phyloP scores from a whole-genome alignment of 2,113 vertebrate species.

The Neopipo cinnamomea region DNA sequence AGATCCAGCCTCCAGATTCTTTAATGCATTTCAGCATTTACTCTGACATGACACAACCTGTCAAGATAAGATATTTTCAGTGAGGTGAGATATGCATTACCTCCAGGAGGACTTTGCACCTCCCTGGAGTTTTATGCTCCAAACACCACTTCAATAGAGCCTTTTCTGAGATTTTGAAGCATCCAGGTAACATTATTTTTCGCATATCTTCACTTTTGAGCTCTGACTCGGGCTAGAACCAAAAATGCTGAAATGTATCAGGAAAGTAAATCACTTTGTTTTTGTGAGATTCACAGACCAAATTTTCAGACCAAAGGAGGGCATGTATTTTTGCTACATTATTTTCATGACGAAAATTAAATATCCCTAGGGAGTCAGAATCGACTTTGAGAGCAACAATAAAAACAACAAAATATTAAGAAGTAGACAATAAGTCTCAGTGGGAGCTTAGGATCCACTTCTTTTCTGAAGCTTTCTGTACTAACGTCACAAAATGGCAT shows the following conservation, averaged over 20 bases:
- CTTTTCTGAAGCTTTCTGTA: background rate
- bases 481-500: background rate
- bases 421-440: background rate
- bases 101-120: constrained; percentile 9
- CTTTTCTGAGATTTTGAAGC: constrained; percentile 1
- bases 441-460: background rate
- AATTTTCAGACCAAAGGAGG: background rate
- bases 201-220: background rate
- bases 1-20: background rate
- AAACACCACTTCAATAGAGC: background rate
- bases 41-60: constrained; percentile 29
- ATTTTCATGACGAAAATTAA: background rate
- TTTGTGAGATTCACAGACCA: background rate
- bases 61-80: constrained; percentile 8
- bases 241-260: background rate
- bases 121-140: background rate
- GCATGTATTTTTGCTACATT: background rate
- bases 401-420: background rate
- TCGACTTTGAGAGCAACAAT: background rate
- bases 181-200: background rate
- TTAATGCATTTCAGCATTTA: constrained; percentile 8
- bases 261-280: background rate
- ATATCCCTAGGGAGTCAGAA: background rate
- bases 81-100: background rate
- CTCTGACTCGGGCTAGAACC: background rate